Percentiles rank a stretch among this genome's conserved stretches.
Evolutionary conservation across 2,888 invertebrate species (phyloP).

Genomic region (Coelinius sp.): DNA sequence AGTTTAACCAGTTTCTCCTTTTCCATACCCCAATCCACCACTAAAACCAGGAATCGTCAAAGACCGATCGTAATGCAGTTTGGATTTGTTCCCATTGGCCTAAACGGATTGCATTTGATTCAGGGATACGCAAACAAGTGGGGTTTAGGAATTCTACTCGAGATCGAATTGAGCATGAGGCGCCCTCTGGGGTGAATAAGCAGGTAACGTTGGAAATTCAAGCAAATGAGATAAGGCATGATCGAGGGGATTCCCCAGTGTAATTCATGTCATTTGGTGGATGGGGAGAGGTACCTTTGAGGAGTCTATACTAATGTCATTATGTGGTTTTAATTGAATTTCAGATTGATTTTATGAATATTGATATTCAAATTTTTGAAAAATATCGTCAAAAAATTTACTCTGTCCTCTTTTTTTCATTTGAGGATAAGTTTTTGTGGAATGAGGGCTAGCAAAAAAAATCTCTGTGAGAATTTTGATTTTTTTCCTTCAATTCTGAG

Average conservation of each 20-base stretch:
- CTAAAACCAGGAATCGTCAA: not conserved
- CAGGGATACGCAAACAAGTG: slow-evolving; percentile 29
- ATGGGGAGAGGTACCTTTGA: not conserved
- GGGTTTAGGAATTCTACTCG: slow-evolving; percentile 8
- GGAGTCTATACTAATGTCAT: not conserved
- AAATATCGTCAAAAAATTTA: no score
- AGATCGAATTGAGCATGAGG: slow-evolving; percentile 19
- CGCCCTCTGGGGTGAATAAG: not conserved
- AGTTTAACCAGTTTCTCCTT: not conserved
- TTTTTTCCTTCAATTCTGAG: no score
- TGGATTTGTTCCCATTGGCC: slow-evolving; percentile 15
- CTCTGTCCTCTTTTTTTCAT: no score
- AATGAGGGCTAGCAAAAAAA: no score
- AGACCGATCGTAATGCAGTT: slow-evolving; percentile 18
- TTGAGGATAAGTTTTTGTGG: no score
- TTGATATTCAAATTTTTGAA: no score
- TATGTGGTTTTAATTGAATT: not conserved
- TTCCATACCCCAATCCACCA: not conserved
- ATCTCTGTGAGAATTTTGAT: no score
- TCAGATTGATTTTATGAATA: no score
- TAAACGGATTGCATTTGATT: slow-evolving; percentile 18
- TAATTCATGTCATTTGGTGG: not conserved
- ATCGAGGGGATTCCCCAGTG: not conserved
- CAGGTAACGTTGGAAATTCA: not conserved
- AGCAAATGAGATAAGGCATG: slow-evolving; percentile 8